Percentiles rank a stretch among this genome's conserved stretches.
phyloP scores from a whole-genome alignment of 2,797 vertebrate genomes.

The Glyptemys insculpta region DNA sequence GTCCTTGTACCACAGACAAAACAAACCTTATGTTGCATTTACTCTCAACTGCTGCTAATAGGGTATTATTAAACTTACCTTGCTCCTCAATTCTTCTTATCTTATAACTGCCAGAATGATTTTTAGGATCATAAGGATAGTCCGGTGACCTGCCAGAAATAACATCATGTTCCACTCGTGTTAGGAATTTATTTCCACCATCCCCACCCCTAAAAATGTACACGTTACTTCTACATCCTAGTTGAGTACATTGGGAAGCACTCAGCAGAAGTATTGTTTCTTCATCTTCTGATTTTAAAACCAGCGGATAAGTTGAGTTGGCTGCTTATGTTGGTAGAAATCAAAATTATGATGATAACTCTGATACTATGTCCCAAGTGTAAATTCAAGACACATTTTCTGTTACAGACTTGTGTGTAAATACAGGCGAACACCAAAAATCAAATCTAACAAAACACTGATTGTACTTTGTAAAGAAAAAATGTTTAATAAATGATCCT shows the following conservation, averaged over 20 bases:
- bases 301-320: constrained; percentile 55
- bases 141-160: constrained; percentile 74
- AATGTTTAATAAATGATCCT: constrained; percentile 87
- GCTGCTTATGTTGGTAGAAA: constrained; percentile 62
- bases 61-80: constrained; percentile 83
- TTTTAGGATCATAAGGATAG: constrained; percentile 80
- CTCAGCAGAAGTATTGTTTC: constrained; percentile 43
- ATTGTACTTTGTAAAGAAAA: constrained; percentile 87
- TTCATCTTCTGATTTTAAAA: constrained; percentile 49
- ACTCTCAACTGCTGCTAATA: constrained; percentile 86
- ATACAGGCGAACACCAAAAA: constrained; percentile 74
- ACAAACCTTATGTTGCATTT: constrained; percentile 87
- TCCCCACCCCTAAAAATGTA: constrained; percentile 40
- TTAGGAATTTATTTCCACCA: constrained; percentile 62
- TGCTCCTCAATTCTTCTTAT: constrained; percentile 81
- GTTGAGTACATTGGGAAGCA: constrained; percentile 50
- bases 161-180: constrained; percentile 59
- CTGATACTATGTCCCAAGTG: constrained; percentile 59
- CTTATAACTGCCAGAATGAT: constrained; percentile 77
- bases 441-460: constrained; percentile 71
- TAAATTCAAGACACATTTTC: constrained; percentile 74
- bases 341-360: constrained; percentile 55
- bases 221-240: constrained; percentile 56
- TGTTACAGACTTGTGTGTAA: constrained; percentile 81
- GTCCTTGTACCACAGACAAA: constrained; percentile 85